phyloP scores from a whole-genome alignment of 2,113 vertebrate species.

The Haplotaxodon microlepis region DNA sequence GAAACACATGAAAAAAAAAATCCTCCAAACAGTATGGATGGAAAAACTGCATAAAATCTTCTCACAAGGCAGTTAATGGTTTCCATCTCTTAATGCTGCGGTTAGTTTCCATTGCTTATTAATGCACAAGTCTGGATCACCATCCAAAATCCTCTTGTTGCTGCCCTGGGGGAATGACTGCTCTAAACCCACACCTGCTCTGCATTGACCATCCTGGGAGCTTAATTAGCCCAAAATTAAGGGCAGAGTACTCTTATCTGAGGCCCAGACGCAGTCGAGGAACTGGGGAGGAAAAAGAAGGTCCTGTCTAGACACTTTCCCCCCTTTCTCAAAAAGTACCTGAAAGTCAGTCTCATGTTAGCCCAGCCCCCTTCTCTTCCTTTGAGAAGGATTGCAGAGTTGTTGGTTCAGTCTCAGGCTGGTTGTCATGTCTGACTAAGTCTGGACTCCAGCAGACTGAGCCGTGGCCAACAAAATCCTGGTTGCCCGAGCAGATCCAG shows the following conservation, averaged over 20 bases:
- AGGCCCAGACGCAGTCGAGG: constrained; percentile 16
- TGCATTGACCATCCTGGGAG: constrained; percentile 34
- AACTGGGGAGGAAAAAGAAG: constrained; percentile 11
- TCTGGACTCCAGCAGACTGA: constrained; percentile 20
- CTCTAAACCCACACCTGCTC: constrained; percentile 61
- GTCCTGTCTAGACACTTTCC: constrained; percentile 47
- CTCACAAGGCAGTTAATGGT: constrained; percentile 65
- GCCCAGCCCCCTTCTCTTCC: neutral
- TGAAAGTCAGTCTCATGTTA: constrained; percentile 13
- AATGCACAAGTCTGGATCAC: constrained; percentile 43
- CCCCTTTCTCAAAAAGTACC: neutral
- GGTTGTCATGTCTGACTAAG: constrained; percentile 32
- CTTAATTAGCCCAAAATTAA: constrained; percentile 44
- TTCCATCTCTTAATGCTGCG: constrained; percentile 66
- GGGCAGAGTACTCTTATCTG: neutral
- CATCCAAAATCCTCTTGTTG: constrained; percentile 12
- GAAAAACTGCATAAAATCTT: constrained; percentile 62
- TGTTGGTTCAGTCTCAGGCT: constrained; percentile 39
- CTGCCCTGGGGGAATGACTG: constrained; percentile 17
- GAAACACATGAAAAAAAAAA: constrained; percentile 17
- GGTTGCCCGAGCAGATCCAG: constrained; percentile 20
- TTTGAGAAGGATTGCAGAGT: constrained; percentile 30
- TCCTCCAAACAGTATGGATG: constrained; percentile 32
- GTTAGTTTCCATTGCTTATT: constrained; percentile 68
- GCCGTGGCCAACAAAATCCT: neutral